A percentile compares a stretch with the other conserved stretches of the same genome.
Evolutionary conservation across 1,140 invertebrate genomes (phyloP).

Genomic region (Daktulosphaira vitifoliae): DNA sequence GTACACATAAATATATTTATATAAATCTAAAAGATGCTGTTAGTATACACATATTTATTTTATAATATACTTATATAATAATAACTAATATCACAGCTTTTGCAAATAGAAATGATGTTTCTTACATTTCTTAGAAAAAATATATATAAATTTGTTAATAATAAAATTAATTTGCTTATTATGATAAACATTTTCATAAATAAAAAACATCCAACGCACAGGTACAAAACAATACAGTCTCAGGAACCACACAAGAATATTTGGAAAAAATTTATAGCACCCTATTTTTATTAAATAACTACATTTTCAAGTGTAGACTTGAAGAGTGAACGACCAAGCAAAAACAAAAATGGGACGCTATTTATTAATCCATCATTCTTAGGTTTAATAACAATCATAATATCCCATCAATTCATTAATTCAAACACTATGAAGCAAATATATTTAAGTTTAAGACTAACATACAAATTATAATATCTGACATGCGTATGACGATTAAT

Average conservation of each 20-base stretch:
- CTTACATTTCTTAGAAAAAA: constrained; percentile 25
- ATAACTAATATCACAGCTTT: constrained; percentile 30
- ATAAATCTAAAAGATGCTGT: constrained; percentile 20
- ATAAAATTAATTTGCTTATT: constrained; percentile 21
- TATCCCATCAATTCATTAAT: background rate
- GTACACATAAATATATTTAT: too few species aligned
- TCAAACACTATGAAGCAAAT: constrained; percentile 4
- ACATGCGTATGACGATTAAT: constrained; percentile 9
- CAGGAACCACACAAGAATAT: constrained; percentile 30
- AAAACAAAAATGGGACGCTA: background rate
- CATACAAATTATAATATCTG: constrained; percentile 5
- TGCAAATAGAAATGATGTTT: constrained; percentile 31
- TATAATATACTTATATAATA: constrained; percentile 19
- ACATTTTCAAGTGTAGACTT: too few species aligned
- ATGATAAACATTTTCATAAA: constrained; percentile 18
- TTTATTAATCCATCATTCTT: background rate
- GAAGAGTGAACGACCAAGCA: background rate
- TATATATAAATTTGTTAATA: constrained; percentile 28
- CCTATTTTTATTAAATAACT: background rate
- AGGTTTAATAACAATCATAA: constrained; percentile 19
- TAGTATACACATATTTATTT: constrained; percentile 29
- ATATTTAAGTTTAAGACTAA: constrained; percentile 10
- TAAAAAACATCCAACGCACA: constrained; percentile 27
- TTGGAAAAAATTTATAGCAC: constrained; percentile 13
- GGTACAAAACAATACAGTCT: constrained; percentile 32